These are phyloP conservation scores for Leptinotarsa rubiginosa DNA, from an alignment of 2,888 invertebrate species.

Conservation along the genomic window DNA sequence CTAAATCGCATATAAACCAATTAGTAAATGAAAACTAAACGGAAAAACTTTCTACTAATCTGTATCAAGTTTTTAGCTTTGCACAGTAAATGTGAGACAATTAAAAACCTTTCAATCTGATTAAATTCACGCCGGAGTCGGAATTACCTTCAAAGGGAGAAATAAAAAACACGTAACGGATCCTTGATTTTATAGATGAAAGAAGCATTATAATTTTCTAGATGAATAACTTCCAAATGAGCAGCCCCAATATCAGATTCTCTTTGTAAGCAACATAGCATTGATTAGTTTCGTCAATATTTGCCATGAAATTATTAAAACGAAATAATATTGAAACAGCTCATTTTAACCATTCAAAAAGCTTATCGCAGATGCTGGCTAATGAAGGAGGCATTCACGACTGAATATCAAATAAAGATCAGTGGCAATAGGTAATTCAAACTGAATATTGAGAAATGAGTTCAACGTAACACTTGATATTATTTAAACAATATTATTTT, in stretches of 20 bases:
- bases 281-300: not conserved
- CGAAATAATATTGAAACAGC: not conserved
- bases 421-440: too few relatives aligned
- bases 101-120: slow-evolving; percentile 1
- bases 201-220: not conserved
- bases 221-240: too few relatives aligned
- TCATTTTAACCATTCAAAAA: not conserved
- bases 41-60: not conserved
- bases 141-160: not conserved
- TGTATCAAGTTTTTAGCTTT: not conserved
- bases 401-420: too few relatives aligned
- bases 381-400: too few relatives aligned
- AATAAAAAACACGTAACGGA: not conserved
- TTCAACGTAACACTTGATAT: too few relatives aligned
- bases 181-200: not conserved
- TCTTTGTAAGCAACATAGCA: not conserved
- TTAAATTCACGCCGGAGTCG: not conserved
- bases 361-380: not conserved
- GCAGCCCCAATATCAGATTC: too few relatives aligned
- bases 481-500: too few relatives aligned
- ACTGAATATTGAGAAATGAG: too few relatives aligned
- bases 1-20: too few relatives aligned
- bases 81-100: not conserved
- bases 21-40: not conserved
- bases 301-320: not conserved